These are phyloP conservation scores for Enteromius mattozi DNA, from an alignment of 2,797 vertebrate species.

Conservation along the genomic window DNA sequence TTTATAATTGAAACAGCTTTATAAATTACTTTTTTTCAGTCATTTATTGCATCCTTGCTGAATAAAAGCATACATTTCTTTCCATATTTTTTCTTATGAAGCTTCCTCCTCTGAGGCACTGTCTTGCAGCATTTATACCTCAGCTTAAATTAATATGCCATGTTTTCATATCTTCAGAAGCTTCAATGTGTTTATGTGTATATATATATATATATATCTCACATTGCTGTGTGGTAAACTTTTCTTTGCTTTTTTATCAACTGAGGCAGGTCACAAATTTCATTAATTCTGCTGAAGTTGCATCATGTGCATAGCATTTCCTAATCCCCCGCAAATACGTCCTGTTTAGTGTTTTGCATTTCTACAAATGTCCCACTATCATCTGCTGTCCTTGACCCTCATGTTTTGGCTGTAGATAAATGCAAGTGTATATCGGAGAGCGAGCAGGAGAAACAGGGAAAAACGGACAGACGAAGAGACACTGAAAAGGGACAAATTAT, in stretches of 20 bases:
- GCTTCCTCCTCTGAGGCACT: background rate
- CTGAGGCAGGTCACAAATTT: background rate
- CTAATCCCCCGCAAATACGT: background rate
- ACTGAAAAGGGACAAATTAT: background rate
- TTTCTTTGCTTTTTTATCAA: constrained; percentile 1
- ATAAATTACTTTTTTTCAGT: background rate
- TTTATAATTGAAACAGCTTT: background rate
- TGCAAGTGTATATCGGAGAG: background rate
- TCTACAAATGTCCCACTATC: background rate
- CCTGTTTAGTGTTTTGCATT: constrained; percentile 5
- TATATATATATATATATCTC: constrained; percentile 1
- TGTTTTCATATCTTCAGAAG: background rate
- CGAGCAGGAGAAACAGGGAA: background rate
- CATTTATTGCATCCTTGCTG: background rate
- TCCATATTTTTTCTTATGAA: background rate
- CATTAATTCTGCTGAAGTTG: background rate
- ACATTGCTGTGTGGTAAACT: background rate
- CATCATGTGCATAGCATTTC: background rate
- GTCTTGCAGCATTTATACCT: background rate
- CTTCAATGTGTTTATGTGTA: background rate
- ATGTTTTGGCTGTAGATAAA: constrained; percentile 1
- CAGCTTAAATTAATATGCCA: background rate
- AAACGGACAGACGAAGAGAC: background rate
- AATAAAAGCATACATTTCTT: background rate
- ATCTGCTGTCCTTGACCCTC: background rate